A percentile compares a stretch with the other conserved stretches of the same genome.
phyloP scores from a whole-genome alignment of 2,797 vertebrate genomes.

The Okamejei kenojei region DNA sequence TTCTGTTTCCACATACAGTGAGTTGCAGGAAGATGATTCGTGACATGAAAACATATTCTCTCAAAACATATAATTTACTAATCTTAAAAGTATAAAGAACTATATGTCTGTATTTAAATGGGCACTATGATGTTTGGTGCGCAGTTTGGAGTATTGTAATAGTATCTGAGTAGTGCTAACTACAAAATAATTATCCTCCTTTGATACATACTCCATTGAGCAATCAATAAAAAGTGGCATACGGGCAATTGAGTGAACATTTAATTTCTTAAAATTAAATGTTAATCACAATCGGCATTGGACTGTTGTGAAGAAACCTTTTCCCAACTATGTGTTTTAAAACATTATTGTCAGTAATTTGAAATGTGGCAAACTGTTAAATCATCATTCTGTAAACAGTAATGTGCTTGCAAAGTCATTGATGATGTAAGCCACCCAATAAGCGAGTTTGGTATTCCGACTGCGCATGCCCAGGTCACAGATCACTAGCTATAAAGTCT shows the following conservation, averaged over 20 bases:
- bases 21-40: too few relatives aligned
- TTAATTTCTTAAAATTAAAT: background rate
- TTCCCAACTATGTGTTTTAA: background rate
- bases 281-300: background rate
- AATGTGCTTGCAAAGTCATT: background rate
- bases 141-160: background rate
- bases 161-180: background rate
- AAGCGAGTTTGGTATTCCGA: background rate
- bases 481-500: too few relatives aligned
- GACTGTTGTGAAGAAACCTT: background rate
- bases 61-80: too few relatives aligned
- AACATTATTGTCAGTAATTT: background rate
- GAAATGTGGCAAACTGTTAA: background rate
- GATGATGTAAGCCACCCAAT: background rate
- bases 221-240: background rate
- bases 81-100: too few relatives aligned
- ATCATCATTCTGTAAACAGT: background rate
- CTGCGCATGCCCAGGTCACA: too few relatives aligned
- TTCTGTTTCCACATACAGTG: too few relatives aligned
- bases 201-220: background rate
- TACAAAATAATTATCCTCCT: background rate
- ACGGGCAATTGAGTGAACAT: background rate
- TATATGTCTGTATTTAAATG: background rate
- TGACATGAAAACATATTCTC: too few relatives aligned
- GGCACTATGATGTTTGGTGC: background rate